A percentile compares a stretch with the other conserved stretches of the same genome.
Evolutionary conservation across 2,113 vertebrate species (phyloP).

Genomic region (Podarcis raffonei): DNA sequence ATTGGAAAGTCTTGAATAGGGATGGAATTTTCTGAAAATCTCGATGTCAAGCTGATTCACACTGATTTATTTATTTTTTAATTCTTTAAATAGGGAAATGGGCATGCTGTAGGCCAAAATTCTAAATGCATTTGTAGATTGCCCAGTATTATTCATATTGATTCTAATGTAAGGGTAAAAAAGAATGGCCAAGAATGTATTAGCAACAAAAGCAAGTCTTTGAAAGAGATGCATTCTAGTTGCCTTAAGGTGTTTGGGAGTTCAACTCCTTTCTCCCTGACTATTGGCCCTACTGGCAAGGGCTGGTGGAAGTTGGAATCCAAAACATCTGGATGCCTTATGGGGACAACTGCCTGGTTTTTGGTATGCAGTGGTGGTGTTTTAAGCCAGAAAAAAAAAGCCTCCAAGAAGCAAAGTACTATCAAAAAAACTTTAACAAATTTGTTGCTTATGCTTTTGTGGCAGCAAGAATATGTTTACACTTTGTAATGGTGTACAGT

Average conservation of each 20-base stretch:
- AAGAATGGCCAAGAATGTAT: background rate
- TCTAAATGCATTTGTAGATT: background rate
- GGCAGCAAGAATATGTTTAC: background rate
- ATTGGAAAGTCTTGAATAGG: too few species aligned
- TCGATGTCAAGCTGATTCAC: too few species aligned
- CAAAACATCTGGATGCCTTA: background rate
- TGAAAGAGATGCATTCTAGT: too few species aligned
- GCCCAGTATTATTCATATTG: background rate
- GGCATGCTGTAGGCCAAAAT: background rate
- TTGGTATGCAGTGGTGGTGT: background rate
- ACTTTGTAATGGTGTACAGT: background rate
- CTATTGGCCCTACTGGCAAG: background rate
- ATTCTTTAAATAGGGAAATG: too few species aligned
- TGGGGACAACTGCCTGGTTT: background rate
- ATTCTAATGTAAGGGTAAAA: background rate
- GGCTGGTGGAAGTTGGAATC: background rate
- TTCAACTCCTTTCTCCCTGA: background rate
- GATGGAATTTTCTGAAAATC: too few species aligned
- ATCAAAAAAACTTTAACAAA: background rate
- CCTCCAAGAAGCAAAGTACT: too few species aligned
- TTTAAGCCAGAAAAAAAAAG: background rate
- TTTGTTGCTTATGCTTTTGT: background rate
- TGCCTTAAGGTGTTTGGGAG: too few species aligned
- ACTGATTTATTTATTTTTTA: too few species aligned
- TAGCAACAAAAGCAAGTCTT: too few species aligned